Evolutionary conservation across 2,888 invertebrate genomes (phyloP).

Genomic region (Heliconius aoede): DNA sequence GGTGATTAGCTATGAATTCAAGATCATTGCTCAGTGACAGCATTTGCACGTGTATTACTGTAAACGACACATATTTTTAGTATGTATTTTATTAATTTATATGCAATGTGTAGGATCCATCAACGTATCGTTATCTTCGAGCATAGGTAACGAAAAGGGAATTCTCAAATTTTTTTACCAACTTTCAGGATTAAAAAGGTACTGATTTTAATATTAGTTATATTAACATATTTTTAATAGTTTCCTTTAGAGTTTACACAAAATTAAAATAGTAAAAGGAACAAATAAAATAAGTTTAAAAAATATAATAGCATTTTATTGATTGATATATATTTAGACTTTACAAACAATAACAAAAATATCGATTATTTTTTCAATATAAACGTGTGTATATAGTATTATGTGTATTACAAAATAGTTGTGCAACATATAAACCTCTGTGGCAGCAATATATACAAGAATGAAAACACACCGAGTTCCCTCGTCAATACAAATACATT

Average conservation of each 20-base stretch:
- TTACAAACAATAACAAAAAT: constrained; percentile 17
- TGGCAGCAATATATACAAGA: constrained; percentile 13
- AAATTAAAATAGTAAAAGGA: background rate
- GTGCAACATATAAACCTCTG: constrained; percentile 14
- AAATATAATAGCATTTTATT: constrained; percentile 11
- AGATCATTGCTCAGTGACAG: constrained; percentile 41
- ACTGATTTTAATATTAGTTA: background rate
- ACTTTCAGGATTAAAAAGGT: too few species aligned
- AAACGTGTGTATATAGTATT: background rate
- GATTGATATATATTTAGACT: background rate
- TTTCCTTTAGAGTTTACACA: background rate
- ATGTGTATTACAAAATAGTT: constrained; percentile 3
- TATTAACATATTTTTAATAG: background rate
- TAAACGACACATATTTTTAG: constrained; percentile 25
- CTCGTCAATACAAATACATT: background rate
- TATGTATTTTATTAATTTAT: background rate
- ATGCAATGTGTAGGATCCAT: background rate
- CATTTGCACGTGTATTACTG: constrained; percentile 46
- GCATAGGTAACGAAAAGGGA: too few species aligned
- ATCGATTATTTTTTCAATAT: background rate
- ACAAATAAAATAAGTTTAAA: background rate
- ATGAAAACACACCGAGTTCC: constrained; percentile 21
- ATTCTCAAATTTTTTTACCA: too few species aligned
- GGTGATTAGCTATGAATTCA: constrained; percentile 56
- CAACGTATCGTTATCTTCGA: background rate